These are phyloP conservation scores for Acomys russatus DNA, from an alignment of 2,797 vertebrate species.

Conservation along the genomic window DNA sequence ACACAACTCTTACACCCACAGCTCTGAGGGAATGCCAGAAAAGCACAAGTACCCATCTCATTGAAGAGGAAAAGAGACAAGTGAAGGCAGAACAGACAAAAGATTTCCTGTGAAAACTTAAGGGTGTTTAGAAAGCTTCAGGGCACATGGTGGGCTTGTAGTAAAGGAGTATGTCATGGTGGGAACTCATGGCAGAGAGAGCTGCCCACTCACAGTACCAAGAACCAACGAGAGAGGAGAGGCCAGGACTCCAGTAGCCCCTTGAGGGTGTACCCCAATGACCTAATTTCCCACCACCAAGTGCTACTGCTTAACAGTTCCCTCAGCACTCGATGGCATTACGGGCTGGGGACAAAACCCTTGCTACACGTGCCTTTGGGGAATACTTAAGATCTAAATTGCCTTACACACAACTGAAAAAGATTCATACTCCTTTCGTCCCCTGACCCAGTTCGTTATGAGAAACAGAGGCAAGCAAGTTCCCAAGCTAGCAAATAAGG, in stretches of 20 bases:
- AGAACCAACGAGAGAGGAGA: background rate
- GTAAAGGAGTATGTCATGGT: background rate
- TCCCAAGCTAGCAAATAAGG: background rate
- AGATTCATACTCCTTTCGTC: background rate
- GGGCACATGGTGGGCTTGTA: too few relatives aligned
- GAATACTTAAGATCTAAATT: background rate
- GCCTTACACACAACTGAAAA: background rate
- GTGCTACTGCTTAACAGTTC: background rate
- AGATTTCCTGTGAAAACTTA: background rate
- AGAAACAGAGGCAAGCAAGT: background rate
- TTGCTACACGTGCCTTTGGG: background rate
- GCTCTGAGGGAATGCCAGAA: background rate
- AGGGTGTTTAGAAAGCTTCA: background rate
- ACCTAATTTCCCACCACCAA: background rate
- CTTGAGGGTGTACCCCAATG: background rate
- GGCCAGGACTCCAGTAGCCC: background rate
- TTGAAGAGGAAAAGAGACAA: background rate
- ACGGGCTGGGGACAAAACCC: background rate
- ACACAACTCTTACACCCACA: background rate
- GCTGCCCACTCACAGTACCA: background rate
- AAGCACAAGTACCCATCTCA: background rate
- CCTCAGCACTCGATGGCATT: background rate
- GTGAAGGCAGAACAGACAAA: background rate
- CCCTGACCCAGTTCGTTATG: background rate
- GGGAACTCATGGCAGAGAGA: background rate